phyloP scores from a whole-genome alignment of 2,797 vertebrate genomes.

The Neomorphus geoffroyi region DNA sequence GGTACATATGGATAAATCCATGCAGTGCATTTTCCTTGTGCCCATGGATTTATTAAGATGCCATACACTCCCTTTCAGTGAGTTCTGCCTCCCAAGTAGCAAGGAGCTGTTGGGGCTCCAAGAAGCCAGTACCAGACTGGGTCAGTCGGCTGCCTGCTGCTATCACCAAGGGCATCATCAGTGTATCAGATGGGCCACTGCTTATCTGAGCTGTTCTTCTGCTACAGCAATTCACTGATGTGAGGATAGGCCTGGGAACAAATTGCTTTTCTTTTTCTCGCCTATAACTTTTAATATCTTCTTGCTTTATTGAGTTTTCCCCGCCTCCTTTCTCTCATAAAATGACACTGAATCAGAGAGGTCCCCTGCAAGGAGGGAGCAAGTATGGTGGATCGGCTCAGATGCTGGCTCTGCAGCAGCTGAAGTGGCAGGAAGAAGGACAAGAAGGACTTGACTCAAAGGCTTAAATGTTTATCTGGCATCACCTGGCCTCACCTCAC shows the following conservation, averaged over 20 bases:
- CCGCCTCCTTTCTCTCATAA: not conserved
- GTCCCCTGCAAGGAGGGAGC: not conserved
- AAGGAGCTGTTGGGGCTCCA: not conserved
- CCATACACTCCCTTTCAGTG: not conserved
- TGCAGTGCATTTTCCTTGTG: not conserved
- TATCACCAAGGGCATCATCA: not conserved
- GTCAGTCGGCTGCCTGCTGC: not conserved
- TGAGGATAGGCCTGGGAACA: not conserved
- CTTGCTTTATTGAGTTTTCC: not conserved
- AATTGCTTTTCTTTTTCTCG: not conserved
- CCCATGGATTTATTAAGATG: not conserved
- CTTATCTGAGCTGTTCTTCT: not conserved
- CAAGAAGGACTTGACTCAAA: not conserved
- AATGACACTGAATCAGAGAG: not conserved
- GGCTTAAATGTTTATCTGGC: not conserved
- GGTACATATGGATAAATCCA: not conserved
- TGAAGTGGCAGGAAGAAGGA: not conserved
- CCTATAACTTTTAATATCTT: not conserved
- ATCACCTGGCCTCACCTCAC: not conserved
- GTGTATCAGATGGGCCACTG: not conserved
- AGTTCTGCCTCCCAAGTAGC: not conserved
- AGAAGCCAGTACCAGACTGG: not conserved
- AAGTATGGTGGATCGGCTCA: not conserved
- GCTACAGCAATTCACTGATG: not conserved
- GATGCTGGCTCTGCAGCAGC: not conserved